Conservation (phyloP, 2,888 invertebrate species). For the Anaspis maculata region DNA sequence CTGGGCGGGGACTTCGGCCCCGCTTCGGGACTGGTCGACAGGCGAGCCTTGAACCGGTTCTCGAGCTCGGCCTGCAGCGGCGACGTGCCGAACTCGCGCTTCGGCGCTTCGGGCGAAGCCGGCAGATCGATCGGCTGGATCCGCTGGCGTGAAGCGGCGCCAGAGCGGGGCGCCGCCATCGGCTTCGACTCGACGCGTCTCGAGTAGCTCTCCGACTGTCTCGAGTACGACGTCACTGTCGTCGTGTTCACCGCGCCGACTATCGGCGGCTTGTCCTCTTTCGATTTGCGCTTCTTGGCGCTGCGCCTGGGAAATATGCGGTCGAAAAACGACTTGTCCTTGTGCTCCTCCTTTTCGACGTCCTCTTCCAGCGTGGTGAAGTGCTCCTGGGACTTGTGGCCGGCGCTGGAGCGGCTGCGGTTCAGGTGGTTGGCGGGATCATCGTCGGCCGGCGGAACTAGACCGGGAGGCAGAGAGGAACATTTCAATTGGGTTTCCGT, state of each 20-base stretch:
- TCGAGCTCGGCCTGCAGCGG: conserved; percentile 35
- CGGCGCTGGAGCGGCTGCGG: conserved; percentile 41
- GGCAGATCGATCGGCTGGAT: conserved; percentile 50
- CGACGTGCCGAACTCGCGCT: conserved; percentile 20
- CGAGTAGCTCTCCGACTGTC: conserved; percentile 7
- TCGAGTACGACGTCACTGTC: conserved; percentile 1
- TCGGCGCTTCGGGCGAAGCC: conserved; percentile 34
- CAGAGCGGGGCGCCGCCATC: conserved; percentile 38
- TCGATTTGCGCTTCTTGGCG: conserved; percentile 59
- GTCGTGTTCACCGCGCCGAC: conserved; percentile 19
- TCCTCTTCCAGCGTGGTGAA: conserved; percentile 31
- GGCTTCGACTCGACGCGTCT: conserved; percentile 25
- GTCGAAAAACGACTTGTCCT: conserved; percentile 56
- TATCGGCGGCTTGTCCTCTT: conserved; percentile 42
- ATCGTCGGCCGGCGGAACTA: conserved; percentile 45
- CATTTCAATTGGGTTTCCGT: conserved; percentile 53
- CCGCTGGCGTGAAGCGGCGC: conserved; percentile 48
- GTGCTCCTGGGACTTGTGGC: conserved; percentile 35
- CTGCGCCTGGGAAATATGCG: conserved; percentile 61
- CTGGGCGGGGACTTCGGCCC: conserved; percentile 18
- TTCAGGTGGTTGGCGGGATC: conserved; percentile 46
- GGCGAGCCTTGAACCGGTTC: conserved; percentile 31
- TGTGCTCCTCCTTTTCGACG: conserved; percentile 43
- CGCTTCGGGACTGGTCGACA: conserved; percentile 21
- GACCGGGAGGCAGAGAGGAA: conserved; percentile 56